Base-by-base conservation (phyloP, 2,888 invertebrate genomes). In the Villa cingulata region DNA sequence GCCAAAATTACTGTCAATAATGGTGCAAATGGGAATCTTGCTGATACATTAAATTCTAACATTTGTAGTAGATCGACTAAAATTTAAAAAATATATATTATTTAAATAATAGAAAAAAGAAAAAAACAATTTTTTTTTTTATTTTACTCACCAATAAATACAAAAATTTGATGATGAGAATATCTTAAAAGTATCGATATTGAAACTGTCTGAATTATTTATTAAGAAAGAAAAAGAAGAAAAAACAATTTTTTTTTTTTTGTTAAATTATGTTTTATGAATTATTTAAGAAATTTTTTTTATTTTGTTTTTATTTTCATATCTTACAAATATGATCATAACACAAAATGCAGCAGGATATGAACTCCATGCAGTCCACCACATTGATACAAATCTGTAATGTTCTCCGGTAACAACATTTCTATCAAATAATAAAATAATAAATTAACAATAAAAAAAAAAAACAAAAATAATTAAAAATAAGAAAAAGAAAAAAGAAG, bases 141-240 rank as follows among this genome's bases (percentile, higher is more conserved):
- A 38, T 19, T 18, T 27, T 12, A 6, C 85, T 85, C 74, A 94
- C 95, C 92, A 60, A 98, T 97, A 65, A 98, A 97, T 53, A 97
- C 83, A 72, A 99, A 97, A 64, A 99, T 97, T 74, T 98, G 98
- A 69, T 98, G 97, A 72, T 99, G 98, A 14, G 97, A 97, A 72
- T 97, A 98, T 44, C 97, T 82, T 58, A 98, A 74, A 58, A 98
- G 73, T 87, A 97, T 96, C 39, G 97, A 97, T 60, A 96, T 94
- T 41, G 95, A 92, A 55, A 97, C 86, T 27, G 97, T 98, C 97
- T 98, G 81, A 50, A 86, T 83, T 63, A 29, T 29, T 23, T 23
- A 23, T 23, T 4, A 23, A 23, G 7, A 23, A 23, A 23, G 7
- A 23, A 23, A 23, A 23, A 23, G 7, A 23, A 6, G 23, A 23